Base-by-base conservation (phyloP, 2,888 invertebrate genomes). In the Pilophorus perplexus region DNA sequence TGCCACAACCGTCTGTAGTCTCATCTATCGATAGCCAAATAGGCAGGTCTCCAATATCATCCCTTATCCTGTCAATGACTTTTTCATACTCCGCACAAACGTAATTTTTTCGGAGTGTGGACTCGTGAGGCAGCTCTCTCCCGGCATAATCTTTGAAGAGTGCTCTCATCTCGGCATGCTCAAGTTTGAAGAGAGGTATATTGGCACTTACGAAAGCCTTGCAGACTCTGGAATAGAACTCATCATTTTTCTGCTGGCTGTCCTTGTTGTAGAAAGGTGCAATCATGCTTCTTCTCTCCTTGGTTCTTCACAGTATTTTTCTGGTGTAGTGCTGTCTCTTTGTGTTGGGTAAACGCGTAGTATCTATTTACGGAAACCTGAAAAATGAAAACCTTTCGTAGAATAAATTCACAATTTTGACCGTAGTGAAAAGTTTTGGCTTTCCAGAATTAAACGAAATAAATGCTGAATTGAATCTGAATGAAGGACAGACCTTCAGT, bases 1-100 rank as follows among this genome's bases (percentile, higher is more conserved):
- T 33, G 12, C 55, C 55, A 37, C 38, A 37, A 25, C 16, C 42
- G 23, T 57, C 59, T 8, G 60, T 54, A 4, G 60, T 67, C 44
- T 69, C 65, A 10, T 67, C 67, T 12, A 65, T 59, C 16, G 65
- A 67, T 12, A 65, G 33, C 55, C 55, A 69, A 20, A 69, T 59
- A 10, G 57, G 52, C n/a, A 23, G 10, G 14, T 37, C 42, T 25
- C 37, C 60, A n/a, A 69, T 67, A 48, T 67, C 38, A 27, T 65
- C 28, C 37, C 66, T 48, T 20, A 67, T 67, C 3, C 40, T 12
- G 6, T 55, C 23, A 44, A 68, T n/a, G 22, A 54, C 60, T 5
- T 16, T 8, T 12, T 60, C n/a, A n/a, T n/a, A n/a, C n/a, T n/a
- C n/a, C n/a, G n/a, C n/a, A n/a, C n/a, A n/a, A n/a, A n/a, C n/a